phyloP scores from a whole-genome alignment of 2,888 invertebrate genomes.

The Plagiodera versicolora region DNA sequence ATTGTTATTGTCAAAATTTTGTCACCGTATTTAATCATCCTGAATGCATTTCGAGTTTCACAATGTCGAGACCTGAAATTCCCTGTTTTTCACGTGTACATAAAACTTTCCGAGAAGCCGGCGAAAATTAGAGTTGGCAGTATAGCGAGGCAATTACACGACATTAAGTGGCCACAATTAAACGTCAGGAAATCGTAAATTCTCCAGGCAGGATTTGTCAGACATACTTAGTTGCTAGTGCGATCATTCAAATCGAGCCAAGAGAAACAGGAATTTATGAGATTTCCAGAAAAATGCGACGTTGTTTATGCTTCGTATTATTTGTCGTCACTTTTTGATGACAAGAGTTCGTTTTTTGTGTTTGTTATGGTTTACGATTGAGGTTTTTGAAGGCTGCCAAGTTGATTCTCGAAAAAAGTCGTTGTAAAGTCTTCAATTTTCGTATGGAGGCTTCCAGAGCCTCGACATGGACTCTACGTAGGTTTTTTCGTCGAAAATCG shows the following conservation, averaged over 20 bases:
- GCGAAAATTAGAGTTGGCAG: constrained; percentile 48
- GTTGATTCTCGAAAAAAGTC: no score
- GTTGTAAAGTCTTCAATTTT: no score
- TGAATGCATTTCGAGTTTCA: no score
- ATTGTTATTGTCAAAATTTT: no score
- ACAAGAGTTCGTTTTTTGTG: no score
- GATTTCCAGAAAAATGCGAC: constrained; percentile 1
- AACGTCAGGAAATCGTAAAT: constrained; percentile 49
- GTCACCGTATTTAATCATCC: no score
- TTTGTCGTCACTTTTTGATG: not conserved
- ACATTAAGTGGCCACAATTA: constrained; percentile 48
- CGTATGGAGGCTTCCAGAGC: no score
- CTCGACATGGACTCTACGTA: no score
- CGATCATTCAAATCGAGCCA: constrained; percentile 11
- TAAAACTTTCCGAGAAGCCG: constrained; percentile 38
- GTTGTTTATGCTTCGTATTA: constrained; percentile 1
- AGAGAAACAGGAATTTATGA: constrained; percentile 10
- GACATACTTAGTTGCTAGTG: constrained; percentile 6
- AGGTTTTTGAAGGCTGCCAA: no score
- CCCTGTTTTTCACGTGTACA: not conserved
- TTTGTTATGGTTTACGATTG: no score
- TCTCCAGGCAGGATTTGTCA: constrained; percentile 43
- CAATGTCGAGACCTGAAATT: not conserved
- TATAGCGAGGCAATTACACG: constrained; percentile 45
- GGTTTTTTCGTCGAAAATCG: no score